Base-by-base conservation (phyloP, 2,888 invertebrate species). In the Rotaria magnacalcarata region DNA sequence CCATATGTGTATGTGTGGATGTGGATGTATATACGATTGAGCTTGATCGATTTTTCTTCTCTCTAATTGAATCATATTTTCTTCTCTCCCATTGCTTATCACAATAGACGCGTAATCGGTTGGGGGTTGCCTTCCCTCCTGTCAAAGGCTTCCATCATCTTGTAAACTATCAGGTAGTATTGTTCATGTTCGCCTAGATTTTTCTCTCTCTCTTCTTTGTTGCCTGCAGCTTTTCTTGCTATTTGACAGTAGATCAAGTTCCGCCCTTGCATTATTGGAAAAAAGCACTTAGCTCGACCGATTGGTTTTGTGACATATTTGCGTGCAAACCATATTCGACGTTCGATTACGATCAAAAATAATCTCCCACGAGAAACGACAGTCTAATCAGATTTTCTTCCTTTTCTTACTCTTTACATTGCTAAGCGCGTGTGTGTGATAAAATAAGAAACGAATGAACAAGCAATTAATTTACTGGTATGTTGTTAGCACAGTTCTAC, bases 271-370 rank as follows among this genome's bases (percentile, higher is more conserved):
- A n/a, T 60, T 27, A 27, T 60, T 60, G 27, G 19, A 27, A 67
- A 67, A 67, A 60, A 60, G 58, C 58, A 60, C 58, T 60, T 60
- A 60, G 27, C 14, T n/a, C 58, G 24, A 60, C 27, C 27, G 58
- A 60, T 60, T 24, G 58, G 24, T 74, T 74, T 41, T 74, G 74
- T 74, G 74, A 74, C 74, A 74, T 41, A 74, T 74, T 74, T 74
- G 74, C 74, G 74, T 74, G 74, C 43, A 34, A 74, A 74, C 43
- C 27, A 74, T 41, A 16, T 74, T 74, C 74, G 74, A 74, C 58
- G n/a, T 60, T 60, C 58, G 58, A 60, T 60, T 60, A 60, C 27
- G 58, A 60, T 60, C 58, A 60, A 60, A n/a, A 24, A 60, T 60
- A 60, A 60, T 60, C 58, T 60, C 58, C 24, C 58, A 60, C 11